These are phyloP conservation scores for Pedionomus torquatus DNA, from an alignment of 2,113 vertebrate species.

Conservation along the genomic window DNA sequence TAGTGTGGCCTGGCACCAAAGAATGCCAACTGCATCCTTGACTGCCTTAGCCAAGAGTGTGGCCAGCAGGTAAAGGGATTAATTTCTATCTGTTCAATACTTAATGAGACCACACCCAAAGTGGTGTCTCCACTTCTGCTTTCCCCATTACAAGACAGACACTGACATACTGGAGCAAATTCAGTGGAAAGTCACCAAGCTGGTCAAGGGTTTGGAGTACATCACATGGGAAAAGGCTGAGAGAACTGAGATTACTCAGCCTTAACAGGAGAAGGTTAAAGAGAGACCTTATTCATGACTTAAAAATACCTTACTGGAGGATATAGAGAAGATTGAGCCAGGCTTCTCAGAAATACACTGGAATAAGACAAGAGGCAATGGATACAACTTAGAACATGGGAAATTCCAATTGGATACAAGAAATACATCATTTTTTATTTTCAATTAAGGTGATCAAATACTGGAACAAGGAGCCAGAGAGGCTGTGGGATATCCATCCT, in stretches of 20 bases:
- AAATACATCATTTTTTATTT: not conserved
- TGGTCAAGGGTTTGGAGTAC: not conserved
- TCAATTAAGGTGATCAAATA: not conserved
- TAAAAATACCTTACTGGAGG: not conserved
- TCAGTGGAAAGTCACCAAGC: not conserved
- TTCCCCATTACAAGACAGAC: not conserved
- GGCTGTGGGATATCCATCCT: not conserved
- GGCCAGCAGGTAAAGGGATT: not conserved
- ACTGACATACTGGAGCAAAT: not conserved
- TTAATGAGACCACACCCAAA: not conserved
- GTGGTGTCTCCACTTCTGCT: not conserved
- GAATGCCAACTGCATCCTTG: not conserved
- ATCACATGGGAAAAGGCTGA: not conserved
- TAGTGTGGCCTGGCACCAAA: not conserved
- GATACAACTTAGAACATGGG: not conserved
- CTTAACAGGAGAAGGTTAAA: no score
- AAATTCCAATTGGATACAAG: not conserved
- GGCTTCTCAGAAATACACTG: not conserved
- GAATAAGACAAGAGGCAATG: not conserved
- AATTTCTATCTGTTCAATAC: not conserved
- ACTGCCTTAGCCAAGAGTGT: not conserved
- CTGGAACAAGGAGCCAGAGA: not conserved
- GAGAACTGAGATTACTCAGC: no score
- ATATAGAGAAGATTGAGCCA: not conserved
- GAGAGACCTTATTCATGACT: not conserved